Evolutionary conservation across 23 tunicate species (phyloP).

Genomic region (Halocynthia roretzi): DNA sequence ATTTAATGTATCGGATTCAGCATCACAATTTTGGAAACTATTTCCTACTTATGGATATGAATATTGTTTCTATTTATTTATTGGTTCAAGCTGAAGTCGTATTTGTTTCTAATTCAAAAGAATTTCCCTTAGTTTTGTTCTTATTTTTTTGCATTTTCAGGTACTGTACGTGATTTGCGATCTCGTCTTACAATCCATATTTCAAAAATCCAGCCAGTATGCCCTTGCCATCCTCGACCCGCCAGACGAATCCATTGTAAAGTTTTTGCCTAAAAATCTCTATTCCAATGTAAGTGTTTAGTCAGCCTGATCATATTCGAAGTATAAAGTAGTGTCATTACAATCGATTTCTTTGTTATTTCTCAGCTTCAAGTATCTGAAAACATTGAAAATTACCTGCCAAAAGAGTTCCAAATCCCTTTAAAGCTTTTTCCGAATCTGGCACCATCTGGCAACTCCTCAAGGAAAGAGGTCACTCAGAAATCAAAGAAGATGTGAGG

Average conservation of each 20-base stretch:
- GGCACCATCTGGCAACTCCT: neutral
- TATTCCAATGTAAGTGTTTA: conserved; percentile 25
- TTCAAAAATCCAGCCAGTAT: conserved; percentile 57
- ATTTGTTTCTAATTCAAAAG: neutral
- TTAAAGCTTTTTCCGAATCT: conserved; percentile 1
- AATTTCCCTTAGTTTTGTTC: neutral
- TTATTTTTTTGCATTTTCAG: conserved; percentile 20
- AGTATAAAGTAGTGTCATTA: too few relatives aligned
- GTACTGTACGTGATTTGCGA: conserved; percentile 86
- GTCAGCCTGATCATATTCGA: too few relatives aligned
- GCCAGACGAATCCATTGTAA: conserved; percentile 43
- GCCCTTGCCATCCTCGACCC: conserved; percentile 88
- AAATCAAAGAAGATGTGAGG: neutral
- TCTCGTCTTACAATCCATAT: conserved; percentile 56
- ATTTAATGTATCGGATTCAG: too few relatives aligned
- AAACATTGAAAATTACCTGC: conserved; percentile 19
- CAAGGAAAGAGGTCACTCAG: neutral
- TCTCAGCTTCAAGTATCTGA: neutral
- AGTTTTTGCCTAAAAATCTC: conserved; percentile 50
- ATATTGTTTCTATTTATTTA: neutral
- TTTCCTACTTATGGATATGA: too few relatives aligned
- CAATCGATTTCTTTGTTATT: too few relatives aligned
- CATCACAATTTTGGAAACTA: too few relatives aligned
- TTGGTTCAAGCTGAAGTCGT: neutral
- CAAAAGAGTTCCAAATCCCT: conserved; percentile 17